Conservation (phyloP, 2,113 vertebrate genomes). For the Pollachius pollachius region DNA sequence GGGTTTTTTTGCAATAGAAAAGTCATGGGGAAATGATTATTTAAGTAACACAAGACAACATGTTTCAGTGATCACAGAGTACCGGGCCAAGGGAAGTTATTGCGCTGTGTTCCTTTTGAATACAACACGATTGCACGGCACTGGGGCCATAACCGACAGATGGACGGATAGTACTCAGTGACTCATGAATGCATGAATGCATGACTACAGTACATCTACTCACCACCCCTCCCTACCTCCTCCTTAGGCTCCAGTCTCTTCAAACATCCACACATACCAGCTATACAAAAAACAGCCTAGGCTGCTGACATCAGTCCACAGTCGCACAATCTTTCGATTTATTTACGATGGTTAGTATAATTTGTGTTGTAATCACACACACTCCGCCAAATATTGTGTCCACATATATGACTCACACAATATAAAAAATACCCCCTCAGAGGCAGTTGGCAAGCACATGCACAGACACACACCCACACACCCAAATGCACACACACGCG, state of each 20-base stretch:
- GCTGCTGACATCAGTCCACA: conserved; percentile 32
- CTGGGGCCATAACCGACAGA: conserved; percentile 34
- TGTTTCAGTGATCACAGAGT: no score
- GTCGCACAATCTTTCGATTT: neutral
- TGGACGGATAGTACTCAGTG: conserved; percentile 52
- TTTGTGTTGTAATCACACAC: neutral
- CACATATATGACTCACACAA: neutral
- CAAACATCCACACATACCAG: conserved; percentile 56
- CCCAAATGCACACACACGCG: conserved; percentile 12
- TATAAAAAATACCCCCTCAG: neutral
- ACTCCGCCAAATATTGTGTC: neutral
- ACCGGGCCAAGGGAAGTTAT: no score
- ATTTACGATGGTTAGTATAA: neutral
- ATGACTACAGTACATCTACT: conserved; percentile 46
- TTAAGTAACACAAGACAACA: no score
- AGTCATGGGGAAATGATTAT: no score
- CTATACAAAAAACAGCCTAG: conserved; percentile 35
- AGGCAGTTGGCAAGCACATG: neutral
- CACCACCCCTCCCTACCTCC: conserved; percentile 26
- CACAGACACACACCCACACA: conserved; percentile 5
- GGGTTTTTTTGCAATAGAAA: no score
- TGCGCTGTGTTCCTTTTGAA: no score
- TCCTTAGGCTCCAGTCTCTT: conserved; percentile 8
- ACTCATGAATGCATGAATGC: conserved; percentile 55
- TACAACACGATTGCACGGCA: conserved; percentile 34